These are phyloP conservation scores for Lepisosteus osseus DNA, from an alignment of 2,113 vertebrate genomes.

Conservation along the genomic window DNA sequence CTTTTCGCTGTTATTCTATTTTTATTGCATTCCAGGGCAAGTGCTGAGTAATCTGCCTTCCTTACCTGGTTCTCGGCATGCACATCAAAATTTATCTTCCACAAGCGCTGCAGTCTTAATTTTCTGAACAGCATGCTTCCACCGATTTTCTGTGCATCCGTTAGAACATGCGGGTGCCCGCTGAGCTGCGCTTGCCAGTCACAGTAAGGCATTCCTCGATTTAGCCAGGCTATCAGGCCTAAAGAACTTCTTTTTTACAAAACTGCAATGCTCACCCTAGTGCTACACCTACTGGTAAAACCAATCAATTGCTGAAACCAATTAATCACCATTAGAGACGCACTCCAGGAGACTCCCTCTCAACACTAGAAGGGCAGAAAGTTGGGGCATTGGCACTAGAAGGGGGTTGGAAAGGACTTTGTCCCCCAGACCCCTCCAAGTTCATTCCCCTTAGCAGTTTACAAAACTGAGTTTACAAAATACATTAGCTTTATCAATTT, in stretches of 20 bases:
- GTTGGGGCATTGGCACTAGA: too few relatives aligned
- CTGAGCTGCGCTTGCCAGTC: constrained; percentile 13
- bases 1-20: too few relatives aligned
- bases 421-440: too few relatives aligned
- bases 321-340: constrained; percentile 12
- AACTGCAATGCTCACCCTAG: neutral
- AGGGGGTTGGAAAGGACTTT: too few relatives aligned
- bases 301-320: constrained; percentile 14
- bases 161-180: constrained; percentile 2
- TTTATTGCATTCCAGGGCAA: constrained; percentile 26
- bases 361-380: too few relatives aligned
- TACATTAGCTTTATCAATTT: too few relatives aligned
- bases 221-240: neutral
- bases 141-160: neutral
- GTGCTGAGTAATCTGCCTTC: constrained; percentile 27
- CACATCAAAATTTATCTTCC: constrained; percentile 27
- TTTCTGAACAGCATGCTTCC: constrained; percentile 33
- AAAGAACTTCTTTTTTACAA: neutral
- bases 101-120: constrained; percentile 30
- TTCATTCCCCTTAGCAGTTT: too few relatives aligned
- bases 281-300: neutral
- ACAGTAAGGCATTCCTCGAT: constrained; percentile 6
- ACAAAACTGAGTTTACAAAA: too few relatives aligned
- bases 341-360: neutral
- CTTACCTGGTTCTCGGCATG: constrained; percentile 10